phyloP scores from a whole-genome alignment of 1,140 invertebrate genomes.

The Stegodyphus mimosarum region DNA sequence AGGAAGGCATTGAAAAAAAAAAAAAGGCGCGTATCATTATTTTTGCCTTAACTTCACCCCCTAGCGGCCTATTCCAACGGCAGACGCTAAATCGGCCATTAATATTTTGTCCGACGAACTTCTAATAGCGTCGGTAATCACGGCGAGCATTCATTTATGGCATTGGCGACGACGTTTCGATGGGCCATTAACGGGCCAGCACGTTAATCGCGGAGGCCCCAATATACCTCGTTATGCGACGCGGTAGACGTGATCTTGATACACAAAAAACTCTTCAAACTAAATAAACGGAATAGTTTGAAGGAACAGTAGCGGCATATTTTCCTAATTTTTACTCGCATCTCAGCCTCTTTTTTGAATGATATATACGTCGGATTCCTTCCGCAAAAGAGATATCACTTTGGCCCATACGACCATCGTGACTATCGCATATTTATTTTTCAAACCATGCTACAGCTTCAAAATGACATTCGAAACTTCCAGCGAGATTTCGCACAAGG shows the following conservation, averaged over 20 bases:
- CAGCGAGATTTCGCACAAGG: too few species aligned
- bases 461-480: too few species aligned
- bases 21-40: slow-evolving; percentile 25
- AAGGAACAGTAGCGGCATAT: slow-evolving; percentile 20
- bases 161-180: slow-evolving; percentile 54
- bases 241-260: slow-evolving; percentile 23
- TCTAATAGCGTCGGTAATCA: slow-evolving; percentile 60
- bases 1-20: slow-evolving; percentile 11
- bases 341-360: slow-evolving; percentile 27
- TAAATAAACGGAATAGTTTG: slow-evolving; percentile 55
- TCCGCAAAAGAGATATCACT: background rate
- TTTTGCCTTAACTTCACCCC: slow-evolving; percentile 43
- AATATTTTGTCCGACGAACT: slow-evolving; percentile 57
- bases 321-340: background rate
- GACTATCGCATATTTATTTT: too few species aligned
- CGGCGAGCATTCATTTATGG: slow-evolving; percentile 58
- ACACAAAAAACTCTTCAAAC: slow-evolving; percentile 32
- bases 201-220: slow-evolving; percentile 51
- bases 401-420: background rate
- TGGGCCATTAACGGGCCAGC: slow-evolving; percentile 49
- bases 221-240: background rate
- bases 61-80: slow-evolving; percentile 41
- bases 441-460: too few species aligned
- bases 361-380: background rate
- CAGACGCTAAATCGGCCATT: slow-evolving; percentile 57